Evolutionary conservation across 2,888 invertebrate genomes (phyloP).

Genomic region (Blomia tropicalis): DNA sequence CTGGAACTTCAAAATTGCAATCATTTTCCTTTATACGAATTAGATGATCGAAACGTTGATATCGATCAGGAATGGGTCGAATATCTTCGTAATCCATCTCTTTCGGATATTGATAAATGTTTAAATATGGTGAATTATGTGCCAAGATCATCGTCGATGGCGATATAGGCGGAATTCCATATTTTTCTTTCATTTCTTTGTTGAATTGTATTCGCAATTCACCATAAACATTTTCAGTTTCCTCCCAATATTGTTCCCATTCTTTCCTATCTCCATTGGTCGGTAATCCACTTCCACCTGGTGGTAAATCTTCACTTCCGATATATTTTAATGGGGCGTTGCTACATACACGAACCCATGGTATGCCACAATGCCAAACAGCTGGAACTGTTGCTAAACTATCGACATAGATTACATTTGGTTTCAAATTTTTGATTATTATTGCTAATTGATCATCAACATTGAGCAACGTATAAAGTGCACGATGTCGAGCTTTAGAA

Average conservation of each 20-base stretch:
- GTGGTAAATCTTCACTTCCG: neutral
- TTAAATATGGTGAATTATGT: conserved; percentile 3
- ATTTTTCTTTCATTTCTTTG: neutral
- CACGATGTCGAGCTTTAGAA: too few relatives aligned
- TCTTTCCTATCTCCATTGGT: conserved; percentile 7
- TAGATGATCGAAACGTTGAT: neutral
- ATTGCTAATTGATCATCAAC: neutral
- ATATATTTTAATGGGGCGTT: neutral
- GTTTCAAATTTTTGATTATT: neutral
- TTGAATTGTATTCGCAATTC: neutral
- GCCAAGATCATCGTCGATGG: neutral
- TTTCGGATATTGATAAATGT: conserved; percentile 8
- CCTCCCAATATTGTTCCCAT: neutral
- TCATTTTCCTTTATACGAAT: neutral
- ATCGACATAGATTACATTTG: conserved; percentile 2
- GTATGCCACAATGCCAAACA: neutral
- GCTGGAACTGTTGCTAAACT: conserved; percentile 6
- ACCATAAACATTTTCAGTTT: too few relatives aligned
- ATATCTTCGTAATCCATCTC: conserved; percentile 11
- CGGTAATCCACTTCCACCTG: neutral
- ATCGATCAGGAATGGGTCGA: neutral
- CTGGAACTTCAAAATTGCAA: neutral
- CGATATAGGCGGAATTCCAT: neutral
- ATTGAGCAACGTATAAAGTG: neutral
- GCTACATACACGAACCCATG: neutral